Conservation (phyloP, 2,797 vertebrate genomes). For the Phrynocephalus guinanensis region DNA sequence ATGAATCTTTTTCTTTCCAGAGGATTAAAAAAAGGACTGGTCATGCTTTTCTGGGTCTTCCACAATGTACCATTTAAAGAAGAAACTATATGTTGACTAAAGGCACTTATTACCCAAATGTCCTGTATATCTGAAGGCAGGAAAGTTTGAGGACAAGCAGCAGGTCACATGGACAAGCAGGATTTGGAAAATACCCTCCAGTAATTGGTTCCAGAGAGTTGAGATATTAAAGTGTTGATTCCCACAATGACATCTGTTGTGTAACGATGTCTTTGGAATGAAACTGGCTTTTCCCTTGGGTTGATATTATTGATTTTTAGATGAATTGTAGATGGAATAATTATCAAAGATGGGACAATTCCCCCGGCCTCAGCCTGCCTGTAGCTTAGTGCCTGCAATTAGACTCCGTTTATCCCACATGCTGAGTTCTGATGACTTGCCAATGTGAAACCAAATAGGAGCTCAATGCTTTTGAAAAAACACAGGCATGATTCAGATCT, state of each 20-base stretch:
- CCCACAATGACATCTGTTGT: conserved; percentile 31
- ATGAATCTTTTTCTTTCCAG: too few relatives aligned
- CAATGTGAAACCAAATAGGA: conserved; percentile 22
- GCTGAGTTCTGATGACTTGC: conserved; percentile 30
- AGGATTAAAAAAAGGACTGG: too few relatives aligned
- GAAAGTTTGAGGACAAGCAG: conserved; percentile 10
- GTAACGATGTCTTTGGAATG: conserved; percentile 33
- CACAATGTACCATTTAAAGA: too few relatives aligned
- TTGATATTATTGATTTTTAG: conserved; percentile 44
- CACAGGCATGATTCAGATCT: not conserved
- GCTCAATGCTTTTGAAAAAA: conserved; percentile 23
- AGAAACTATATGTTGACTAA: too few relatives aligned
- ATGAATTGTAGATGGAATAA: conserved; percentile 34
- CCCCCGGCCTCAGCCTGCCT: conserved; percentile 9
- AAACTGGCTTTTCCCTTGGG: conserved; percentile 29
- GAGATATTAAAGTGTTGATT: conserved; percentile 37
- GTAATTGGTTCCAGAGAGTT: conserved; percentile 28
- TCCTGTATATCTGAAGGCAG: conserved; percentile 47
- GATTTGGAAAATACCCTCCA: conserved; percentile 25
- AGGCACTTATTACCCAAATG: conserved; percentile 56
- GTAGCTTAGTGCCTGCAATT: conserved; percentile 32
- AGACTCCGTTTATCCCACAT: conserved; percentile 41
- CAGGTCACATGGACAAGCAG: not conserved
- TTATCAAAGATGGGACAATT: conserved; percentile 45
- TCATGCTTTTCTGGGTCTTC: too few relatives aligned